A percentile compares a stretch with the other conserved stretches of the same genome.
Conservation (phyloP, 2,113 vertebrate genomes). For the Rhea americana region DNA sequence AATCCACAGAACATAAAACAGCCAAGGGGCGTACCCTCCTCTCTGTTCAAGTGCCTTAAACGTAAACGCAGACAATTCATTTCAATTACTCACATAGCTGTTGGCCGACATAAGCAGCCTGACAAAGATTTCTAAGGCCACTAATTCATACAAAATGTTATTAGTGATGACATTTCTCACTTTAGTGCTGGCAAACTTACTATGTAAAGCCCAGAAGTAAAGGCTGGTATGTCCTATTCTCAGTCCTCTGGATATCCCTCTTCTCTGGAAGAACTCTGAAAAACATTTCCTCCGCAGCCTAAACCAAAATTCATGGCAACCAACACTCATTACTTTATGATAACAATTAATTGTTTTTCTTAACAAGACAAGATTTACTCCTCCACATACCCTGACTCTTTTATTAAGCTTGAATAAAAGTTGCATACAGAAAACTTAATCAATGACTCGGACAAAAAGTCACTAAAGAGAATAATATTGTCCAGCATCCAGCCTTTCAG, state of each 20-base stretch:
- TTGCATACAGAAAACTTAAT: neutral
- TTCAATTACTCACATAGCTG: neutral
- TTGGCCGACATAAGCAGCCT: neutral
- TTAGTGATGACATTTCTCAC: neutral
- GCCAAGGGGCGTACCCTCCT: fast-evolving
- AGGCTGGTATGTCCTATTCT: neutral
- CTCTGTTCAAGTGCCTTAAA: neutral
- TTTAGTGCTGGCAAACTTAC: neutral
- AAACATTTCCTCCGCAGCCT: neutral
- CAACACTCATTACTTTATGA: neutral
- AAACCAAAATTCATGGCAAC: neutral
- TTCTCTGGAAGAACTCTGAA: neutral
- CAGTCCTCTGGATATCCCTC: neutral
- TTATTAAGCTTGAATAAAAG: neutral
- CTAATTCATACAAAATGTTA: neutral
- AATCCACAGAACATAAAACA: neutral
- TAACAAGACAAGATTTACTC: neutral
- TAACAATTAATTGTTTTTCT: slow-evolving; percentile 2
- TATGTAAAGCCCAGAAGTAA: neutral
- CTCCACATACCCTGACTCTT: neutral
- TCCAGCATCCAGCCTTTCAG: slow-evolving; percentile 26
- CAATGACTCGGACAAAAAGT: neutral
- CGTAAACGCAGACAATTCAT: neutral
- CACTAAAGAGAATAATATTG: slow-evolving; percentile 11
- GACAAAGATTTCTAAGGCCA: neutral